Evolutionary conservation across 2,888 invertebrate species (phyloP), one percentile per base, ranked within the genome.

Genomic region (Podabrus alpinus): DNA sequence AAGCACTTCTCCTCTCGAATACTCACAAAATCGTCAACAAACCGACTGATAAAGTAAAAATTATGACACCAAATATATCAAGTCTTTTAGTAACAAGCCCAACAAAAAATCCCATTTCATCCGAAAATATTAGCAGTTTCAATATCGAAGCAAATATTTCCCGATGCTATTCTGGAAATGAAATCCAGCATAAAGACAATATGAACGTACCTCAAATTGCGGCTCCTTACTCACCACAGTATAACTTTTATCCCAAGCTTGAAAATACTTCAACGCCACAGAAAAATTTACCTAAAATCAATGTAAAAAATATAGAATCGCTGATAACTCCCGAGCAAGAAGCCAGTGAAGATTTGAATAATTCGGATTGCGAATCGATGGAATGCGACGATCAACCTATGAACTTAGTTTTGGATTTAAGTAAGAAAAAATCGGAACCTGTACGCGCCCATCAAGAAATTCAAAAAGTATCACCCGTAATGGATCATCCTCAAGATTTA

Each of bases 381-480:
- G 60, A 77, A 15, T 79, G 82, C 16, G 82, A 83, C 7, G 85
- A 86, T 17, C 82, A 86, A 77, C 85, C 86, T 0, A 83, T 86
- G 76, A 85, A 86, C 79, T 77, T 90, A 19, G 95, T 94, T 4
- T 88, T 96, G 66, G 96, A 96, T 88, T 90, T 96, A 78, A 95
- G 95, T 85, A 94, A 94, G 84, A 95, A 95, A 87, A 92, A 85
- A 80, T 67, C 76, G 9, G 82, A 82, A n/a, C 82, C 83, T 1
- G 81, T 83, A 9, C 78, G 81, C 1, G 78, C 7, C 74, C 82
- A 71, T 72, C 82, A 86, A 77, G 79, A 85, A n/a, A 9, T n/a
- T 45, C 45, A n/a, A n/a, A 45, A 45, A n/a, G n/a, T 45, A 2
- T 45, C 45, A 9, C 45, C 45, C 1, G 45, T 45, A n/a, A 45